These are phyloP conservation scores for Dunckerocampus dactyliophorus DNA, from an alignment of 2,113 vertebrate genomes.

Conservation along the genomic window DNA sequence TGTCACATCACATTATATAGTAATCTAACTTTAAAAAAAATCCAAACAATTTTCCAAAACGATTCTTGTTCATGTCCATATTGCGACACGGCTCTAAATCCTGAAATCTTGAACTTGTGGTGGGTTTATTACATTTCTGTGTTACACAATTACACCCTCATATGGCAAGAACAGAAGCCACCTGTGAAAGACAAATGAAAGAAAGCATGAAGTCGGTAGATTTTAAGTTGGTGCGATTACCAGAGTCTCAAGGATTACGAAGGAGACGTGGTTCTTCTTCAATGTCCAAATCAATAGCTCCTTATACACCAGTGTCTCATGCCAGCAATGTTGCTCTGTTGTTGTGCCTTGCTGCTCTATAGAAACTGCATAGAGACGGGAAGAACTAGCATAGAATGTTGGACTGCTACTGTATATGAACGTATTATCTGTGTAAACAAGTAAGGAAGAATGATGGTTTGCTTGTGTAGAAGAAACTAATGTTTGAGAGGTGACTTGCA, in stretches of 20 bases:
- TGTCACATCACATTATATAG: background rate
- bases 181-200: slow-evolving; percentile 25
- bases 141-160: no score
- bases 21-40: background rate
- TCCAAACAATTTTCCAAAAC: background rate
- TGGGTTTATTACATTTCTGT: no score
- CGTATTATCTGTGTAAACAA: background rate
- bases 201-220: slow-evolving; percentile 11
- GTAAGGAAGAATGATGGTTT: background rate
- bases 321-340: slow-evolving; percentile 1
- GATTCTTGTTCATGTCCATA: background rate
- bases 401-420: background rate
- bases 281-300: slow-evolving; percentile 1
- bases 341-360: background rate
- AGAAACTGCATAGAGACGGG: background rate
- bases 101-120: background rate
- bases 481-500: no score
- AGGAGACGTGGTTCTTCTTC: background rate
- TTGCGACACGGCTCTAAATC: background rate
- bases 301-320: background rate
- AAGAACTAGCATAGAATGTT: background rate
- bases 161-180: background rate
- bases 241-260: background rate
- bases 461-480: background rate
- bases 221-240: slow-evolving; percentile 1